Base-by-base conservation (phyloP, 2,113 vertebrate genomes). In the Rhinoderma darwinii region DNA sequence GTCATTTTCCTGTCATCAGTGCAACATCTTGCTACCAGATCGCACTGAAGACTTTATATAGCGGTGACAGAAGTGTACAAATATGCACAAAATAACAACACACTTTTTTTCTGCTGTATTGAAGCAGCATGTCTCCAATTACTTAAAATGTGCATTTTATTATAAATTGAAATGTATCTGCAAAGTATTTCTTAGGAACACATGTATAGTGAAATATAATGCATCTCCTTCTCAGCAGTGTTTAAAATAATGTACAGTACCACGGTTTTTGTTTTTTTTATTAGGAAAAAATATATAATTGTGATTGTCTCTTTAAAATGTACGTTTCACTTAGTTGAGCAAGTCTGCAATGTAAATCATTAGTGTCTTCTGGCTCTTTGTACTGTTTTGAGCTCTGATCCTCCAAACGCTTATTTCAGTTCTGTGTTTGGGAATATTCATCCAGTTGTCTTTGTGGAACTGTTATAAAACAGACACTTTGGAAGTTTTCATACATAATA, bases 1-100 rank as follows among this genome's bases (percentile, higher is more conserved):
- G 15, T 43, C 56, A 82, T 63, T 66, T 82, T 44, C 15, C 25
- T 30, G 56, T 82, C 59, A 63, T 66, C 56, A 82, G 11, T 18
- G 17, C 59, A 82, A 82, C 79, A 82, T 82, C 56, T 82, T 82
- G 79, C 79, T 56, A 66, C 79, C 79, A 82, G 56, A 82, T 63
- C 63, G n/a, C 35, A 9, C 56, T 20, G 17, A 66, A 63, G 56
- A 47, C 79, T 44, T n/a, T 72, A 70, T 51, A 51, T 83, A 72
- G 81, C 56, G 20, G 63, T 83, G 66, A 70, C 63, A 50, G 15
- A 50, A 68, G 44, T 47, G 39, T 70, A 70, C 61, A 70, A 70
- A 70, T 82, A 82, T 72, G 81, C 44, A 83, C 61, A 50, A 66
- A 43, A 82, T 44, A 81, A 78, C 30, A 82, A 81, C 32, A 72